Evolutionary conservation across 2,888 invertebrate genomes (phyloP).

Genomic region (Lepidochrysops patricia): DNA sequence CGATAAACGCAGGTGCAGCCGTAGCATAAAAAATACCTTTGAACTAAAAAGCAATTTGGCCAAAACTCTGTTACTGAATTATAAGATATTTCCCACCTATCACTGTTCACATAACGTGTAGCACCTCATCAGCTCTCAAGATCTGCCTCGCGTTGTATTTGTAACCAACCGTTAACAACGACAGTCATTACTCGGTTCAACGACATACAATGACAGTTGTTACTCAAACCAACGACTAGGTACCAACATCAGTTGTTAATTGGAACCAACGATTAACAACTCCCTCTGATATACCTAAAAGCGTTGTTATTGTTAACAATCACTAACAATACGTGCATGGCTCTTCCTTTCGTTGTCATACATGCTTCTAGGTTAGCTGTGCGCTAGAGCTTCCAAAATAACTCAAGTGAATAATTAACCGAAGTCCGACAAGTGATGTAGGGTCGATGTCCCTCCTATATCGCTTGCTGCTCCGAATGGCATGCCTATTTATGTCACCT

Average conservation of each 20-base stretch:
- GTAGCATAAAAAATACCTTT: neutral
- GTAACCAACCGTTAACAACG: constrained; percentile 23
- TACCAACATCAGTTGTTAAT: no score
- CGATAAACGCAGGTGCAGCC: no score
- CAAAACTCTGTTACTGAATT: constrained; percentile 17
- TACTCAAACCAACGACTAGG: no score
- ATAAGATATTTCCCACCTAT: constrained; percentile 22
- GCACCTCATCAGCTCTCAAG: constrained; percentile 58
- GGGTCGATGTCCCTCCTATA: constrained; percentile 4
- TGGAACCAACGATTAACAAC: constrained; percentile 23
- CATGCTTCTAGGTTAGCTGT: constrained; percentile 29
- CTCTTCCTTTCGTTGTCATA: constrained; percentile 52
- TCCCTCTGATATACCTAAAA: constrained; percentile 31
- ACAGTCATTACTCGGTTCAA: no score
- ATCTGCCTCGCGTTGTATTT: constrained; percentile 29
- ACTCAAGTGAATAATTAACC: constrained; percentile 1
- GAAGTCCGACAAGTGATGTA: constrained; percentile 1
- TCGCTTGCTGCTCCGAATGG: constrained; percentile 1
- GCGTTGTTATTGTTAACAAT: constrained; percentile 21
- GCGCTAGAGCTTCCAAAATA: neutral
- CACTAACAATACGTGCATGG: constrained; percentile 49
- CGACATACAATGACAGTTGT: no score
- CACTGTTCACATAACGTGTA: constrained; percentile 57
- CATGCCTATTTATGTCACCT: constrained; percentile 5
- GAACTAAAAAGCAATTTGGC: neutral